phyloP scores from a whole-genome alignment of 1,140 invertebrate genomes.

The Monomorium pharaonis region DNA sequence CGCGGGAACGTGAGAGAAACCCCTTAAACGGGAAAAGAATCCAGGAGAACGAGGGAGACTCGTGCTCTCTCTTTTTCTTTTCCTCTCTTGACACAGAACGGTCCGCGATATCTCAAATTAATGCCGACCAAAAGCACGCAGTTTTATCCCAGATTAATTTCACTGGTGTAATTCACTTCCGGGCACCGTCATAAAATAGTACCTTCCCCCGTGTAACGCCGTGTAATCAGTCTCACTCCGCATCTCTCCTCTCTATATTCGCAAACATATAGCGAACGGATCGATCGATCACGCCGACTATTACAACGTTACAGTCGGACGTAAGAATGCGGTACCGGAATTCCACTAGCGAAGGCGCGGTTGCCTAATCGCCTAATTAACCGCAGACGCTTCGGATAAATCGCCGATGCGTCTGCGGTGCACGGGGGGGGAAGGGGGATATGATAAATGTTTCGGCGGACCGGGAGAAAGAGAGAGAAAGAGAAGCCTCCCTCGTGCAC shows the following conservation, averaged over 20 bases:
- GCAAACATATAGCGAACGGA: neutral
- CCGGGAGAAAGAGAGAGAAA: neutral
- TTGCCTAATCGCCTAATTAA: conserved; percentile 59
- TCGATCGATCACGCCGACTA: conserved; percentile 36
- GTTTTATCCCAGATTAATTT: neutral
- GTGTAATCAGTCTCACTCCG: neutral
- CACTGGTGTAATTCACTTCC: neutral
- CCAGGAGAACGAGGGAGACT: neutral
- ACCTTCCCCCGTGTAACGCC: neutral
- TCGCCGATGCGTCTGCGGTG: neutral
- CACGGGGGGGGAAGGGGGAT: neutral
- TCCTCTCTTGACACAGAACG: too few species aligned
- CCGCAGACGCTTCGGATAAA: conserved; percentile 44
- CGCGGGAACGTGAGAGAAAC: neutral
- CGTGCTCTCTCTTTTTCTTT: neutral
- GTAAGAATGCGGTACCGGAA: conserved; percentile 37
- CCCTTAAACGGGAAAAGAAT: neutral
- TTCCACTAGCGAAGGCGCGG: conserved; percentile 15
- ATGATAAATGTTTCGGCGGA: conserved; percentile 65
- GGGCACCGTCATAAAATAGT: neutral
- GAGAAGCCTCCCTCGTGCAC: neutral
- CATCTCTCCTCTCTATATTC: neutral
- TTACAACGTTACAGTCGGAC: conserved; percentile 31
- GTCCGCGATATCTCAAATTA: neutral
- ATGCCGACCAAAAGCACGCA: neutral